Base-by-base conservation (phyloP, 2,888 invertebrate species). In the Parapristionchus giblindavisi region DNA sequence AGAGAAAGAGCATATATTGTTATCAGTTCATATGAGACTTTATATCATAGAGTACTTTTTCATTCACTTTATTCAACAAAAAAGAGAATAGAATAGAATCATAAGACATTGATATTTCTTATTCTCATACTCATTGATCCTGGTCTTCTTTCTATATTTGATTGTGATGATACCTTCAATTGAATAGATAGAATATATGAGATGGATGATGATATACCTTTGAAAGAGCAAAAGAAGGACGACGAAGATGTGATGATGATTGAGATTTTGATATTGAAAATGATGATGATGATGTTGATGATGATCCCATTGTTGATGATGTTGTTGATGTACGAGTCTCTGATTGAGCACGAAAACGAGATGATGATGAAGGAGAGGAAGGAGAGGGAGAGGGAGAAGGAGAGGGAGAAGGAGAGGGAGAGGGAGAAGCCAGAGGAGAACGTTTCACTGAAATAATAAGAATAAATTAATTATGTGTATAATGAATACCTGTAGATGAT, bases 51-150 rank as follows among this genome's bases (percentile, higher is more conserved):
- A n/a, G n/a, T n/a, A n/a, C n/a, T n/a, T n/a, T n/a, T n/a, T n/a
- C n/a, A n/a, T 6, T 6, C 43, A 43, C 43, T 43, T 8, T 43
- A 43, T 24, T 61, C 38, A 40, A 27, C 36, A 65, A 65, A n/a
- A 27, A 65, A 17, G 56, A 29, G 8, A 68, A 27, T 24, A 65
- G 27, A 5, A 1, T 6, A 40, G 38, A 0, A 2, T 71, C 61
- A 73, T 17, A 60, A n/a, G 34, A 73, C 38, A 27, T 73, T 73
- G 6, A 73, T 73, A 21, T 73, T 73, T n/a, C 73, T 60, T 24
- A 73, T 73, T 61, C 73, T 21, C 73, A 73, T 73, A n/a, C 73
- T 73, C 73, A 73, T 73, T 32, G 73, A 73, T n/a, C 60, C 60
- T 1, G 73, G 73, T 14, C 73, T 43, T 24, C 73, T 29, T 36